Evolutionary conservation across 92 coral and sea anemone genomes (phyloP).

Genomic region (Bergia puertoricense): DNA sequence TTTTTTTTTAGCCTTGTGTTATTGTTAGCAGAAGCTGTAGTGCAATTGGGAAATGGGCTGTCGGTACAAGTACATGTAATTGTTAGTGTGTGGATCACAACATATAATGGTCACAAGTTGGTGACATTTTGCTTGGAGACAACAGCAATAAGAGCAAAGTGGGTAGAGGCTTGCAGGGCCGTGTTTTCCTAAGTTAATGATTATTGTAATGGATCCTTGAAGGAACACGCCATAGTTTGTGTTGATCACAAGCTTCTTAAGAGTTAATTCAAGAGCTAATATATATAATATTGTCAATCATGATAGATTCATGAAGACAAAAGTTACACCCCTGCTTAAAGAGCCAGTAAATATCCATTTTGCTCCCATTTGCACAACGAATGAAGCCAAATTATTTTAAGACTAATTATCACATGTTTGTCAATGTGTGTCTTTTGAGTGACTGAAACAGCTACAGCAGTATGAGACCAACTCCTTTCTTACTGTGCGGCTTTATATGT

Average conservation of each 20-base stretch:
- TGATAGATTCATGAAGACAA: not conserved
- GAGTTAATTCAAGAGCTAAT: constrained; percentile 16
- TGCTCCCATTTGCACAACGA: constrained; percentile 10
- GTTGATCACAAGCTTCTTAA: constrained; percentile 34
- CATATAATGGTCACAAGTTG: not conserved
- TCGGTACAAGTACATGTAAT: not conserved
- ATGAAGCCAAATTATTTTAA: not conserved
- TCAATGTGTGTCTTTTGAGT: not conserved
- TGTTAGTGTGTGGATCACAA: not conserved
- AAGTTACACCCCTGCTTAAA: not conserved
- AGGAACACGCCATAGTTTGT: constrained; percentile 25
- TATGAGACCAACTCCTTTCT: not conserved
- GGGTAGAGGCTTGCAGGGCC: not conserved
- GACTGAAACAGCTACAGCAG: not conserved
- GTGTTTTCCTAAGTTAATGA: constrained; percentile 9
- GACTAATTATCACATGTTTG: not conserved
- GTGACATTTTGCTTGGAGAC: not conserved
- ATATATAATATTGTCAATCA: constrained; percentile 8
- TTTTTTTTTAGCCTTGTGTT: too few species aligned
- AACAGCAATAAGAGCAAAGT: constrained; percentile 14
- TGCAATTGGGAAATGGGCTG: not conserved
- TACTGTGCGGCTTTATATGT: not conserved
- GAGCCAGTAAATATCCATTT: constrained; percentile 11
- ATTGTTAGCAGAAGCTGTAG: too few species aligned
- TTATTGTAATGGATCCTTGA: constrained; percentile 10